Conservation (phyloP, 2,797 vertebrate species). For the Hapalemur alaotrensis region DNA sequence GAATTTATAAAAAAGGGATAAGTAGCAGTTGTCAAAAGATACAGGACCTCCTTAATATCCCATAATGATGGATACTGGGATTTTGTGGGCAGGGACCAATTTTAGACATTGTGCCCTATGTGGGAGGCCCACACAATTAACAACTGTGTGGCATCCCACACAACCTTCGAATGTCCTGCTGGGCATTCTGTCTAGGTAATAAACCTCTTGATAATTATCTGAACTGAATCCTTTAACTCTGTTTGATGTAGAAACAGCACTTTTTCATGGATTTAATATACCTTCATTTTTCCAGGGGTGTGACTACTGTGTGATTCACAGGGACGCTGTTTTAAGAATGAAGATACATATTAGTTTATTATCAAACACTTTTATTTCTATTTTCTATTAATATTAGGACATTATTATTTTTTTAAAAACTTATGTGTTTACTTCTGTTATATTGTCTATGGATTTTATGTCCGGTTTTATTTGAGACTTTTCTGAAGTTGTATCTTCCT, state of each 20-base stretch:
- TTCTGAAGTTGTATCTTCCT: background rate
- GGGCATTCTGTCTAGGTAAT: background rate
- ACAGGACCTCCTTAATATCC: background rate
- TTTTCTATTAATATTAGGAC: background rate
- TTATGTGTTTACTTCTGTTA: background rate
- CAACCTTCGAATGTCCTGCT: background rate
- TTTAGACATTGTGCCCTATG: background rate
- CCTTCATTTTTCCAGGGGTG: background rate
- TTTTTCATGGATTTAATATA: background rate
- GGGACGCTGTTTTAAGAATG: background rate
- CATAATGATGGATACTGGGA: background rate
- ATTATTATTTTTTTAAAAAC: background rate
- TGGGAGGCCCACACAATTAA: background rate
- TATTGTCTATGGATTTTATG: background rate
- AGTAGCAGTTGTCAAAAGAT: background rate
- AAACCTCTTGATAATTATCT: background rate
- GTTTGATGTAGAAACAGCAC: background rate
- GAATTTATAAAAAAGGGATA: background rate
- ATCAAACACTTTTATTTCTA: background rate
- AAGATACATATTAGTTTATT: background rate
- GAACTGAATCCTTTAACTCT: background rate
- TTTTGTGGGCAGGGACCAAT: background rate
- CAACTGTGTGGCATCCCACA: background rate
- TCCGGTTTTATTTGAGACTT: background rate
- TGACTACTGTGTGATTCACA: background rate